phyloP scores from a whole-genome alignment of 2,113 vertebrate genomes.

The Nycticryphes semicollaris region DNA sequence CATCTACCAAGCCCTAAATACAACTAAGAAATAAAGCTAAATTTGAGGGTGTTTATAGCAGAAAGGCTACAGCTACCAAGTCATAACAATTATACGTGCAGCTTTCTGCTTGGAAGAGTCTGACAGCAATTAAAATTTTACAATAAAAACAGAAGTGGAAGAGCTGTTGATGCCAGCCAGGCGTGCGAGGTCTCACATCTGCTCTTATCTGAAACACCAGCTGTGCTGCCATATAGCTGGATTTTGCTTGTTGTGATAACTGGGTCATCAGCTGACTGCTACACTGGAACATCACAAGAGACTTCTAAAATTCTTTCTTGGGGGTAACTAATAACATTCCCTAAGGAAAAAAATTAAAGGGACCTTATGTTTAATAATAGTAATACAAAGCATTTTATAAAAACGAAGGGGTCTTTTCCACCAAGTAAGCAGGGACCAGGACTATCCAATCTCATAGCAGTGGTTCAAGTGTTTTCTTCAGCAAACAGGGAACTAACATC shows the following conservation, averaged over 20 bases:
- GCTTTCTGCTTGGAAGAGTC: neutral
- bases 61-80: neutral
- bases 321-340: neutral
- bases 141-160: neutral
- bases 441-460: neutral
- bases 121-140: neutral
- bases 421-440: neutral
- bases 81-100: neutral
- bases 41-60: neutral
- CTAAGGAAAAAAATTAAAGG: neutral
- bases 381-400: neutral
- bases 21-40: neutral
- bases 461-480: neutral
- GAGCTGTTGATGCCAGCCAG: neutral
- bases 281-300: neutral
- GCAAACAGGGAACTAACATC: neutral
- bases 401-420: neutral
- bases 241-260: slow-evolving; percentile 38
- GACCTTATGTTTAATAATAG: neutral
- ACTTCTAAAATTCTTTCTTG: neutral
- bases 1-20: neutral
- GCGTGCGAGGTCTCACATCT: neutral
- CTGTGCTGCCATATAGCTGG: neutral
- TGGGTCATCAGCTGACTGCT: slow-evolving; percentile 2
- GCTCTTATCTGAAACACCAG: slow-evolving; percentile 38